Evolutionary conservation across 2,888 invertebrate species (phyloP), one percentile per base, ranked within the genome.

Genomic region (Entomobrya multifasciata): DNA sequence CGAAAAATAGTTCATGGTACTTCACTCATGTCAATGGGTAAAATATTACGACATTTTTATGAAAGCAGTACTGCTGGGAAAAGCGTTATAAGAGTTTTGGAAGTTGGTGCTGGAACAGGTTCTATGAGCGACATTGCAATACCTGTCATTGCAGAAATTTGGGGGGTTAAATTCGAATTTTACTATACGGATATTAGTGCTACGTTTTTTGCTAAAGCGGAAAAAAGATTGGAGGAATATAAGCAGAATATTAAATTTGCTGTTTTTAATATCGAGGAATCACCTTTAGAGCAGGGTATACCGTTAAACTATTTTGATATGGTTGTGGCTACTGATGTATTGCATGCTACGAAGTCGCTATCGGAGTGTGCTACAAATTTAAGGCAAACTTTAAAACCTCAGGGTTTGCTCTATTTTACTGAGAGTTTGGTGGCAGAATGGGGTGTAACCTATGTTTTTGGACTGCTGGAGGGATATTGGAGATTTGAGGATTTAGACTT

Each of bases 401-500:
- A 20, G 5, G 85, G 85, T 11, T 10, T n/a, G 15, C n/a, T 86
- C 1, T 47, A 36, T 1, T 79, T 86, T 44, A 72, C 72, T 0
- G 85, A 86, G 20, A 25, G 55, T 11, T 17, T 70, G 0, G 27
- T 41, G 0, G 41, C 70, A n/a, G 41, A 17, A n/a, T 27, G 67
- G n/a, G 60, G 27, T 1, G 5, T 79, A 1, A 86, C 70, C 0
- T 79, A 72, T 25, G 41, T 57, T 0, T 86, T 86, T 67, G 85
- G 85, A 17, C 22, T 52, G 8, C 17, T 86, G 44, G 85, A 86
- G 25, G 85, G 85, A 0, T 85, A 67, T 67, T 86, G 85, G 85
- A 47, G 77, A 30, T 86, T 79, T 49, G 17, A 86, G 13, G 85
- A 86, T 30, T 57, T 41, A 11, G 72, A 86, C 2, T 15, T 36